Evolutionary conservation across 53 echinoderm and acorn worm genomes (phyloP).

Genomic region (Echinometra lucunter): DNA sequence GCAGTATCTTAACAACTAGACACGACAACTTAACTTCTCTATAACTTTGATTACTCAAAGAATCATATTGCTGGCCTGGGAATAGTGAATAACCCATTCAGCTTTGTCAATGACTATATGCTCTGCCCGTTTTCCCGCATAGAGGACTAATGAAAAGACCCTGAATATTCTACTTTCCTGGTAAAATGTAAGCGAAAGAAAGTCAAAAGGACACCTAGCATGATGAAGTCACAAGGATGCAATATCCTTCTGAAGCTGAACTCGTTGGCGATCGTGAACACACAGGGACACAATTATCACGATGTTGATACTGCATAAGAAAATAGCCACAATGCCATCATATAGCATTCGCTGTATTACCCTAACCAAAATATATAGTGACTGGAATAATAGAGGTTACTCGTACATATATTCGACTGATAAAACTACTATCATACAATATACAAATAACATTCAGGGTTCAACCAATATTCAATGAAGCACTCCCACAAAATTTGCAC

Average conservation of each 20-base stretch:
- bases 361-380: neutral
- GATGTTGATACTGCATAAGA: neutral
- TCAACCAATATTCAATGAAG: neutral
- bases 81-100: slow-evolving; percentile 32
- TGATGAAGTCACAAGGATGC: neutral
- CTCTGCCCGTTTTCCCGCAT: neutral
- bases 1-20: slow-evolving; percentile 2
- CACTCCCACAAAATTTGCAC: neutral
- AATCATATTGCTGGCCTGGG: slow-evolving; percentile 29
- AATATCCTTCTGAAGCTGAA: neutral
- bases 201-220: neutral
- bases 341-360: neutral
- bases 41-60: slow-evolving; percentile 51
- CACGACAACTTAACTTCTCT: slow-evolving; percentile 43
- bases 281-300: neutral
- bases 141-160: slow-evolving; percentile 18
- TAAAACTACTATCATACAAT: neutral
- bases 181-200: slow-evolving; percentile 2
- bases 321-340: neutral
- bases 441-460: neutral
- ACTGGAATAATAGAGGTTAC: neutral
- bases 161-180: slow-evolving; percentile 4
- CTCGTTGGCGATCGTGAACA: neutral
- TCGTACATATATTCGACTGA: neutral
- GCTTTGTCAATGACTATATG: slow-evolving; percentile 26